phyloP scores from a whole-genome alignment of 2,113 vertebrate species.

The Microtus pennsylvanicus region DNA sequence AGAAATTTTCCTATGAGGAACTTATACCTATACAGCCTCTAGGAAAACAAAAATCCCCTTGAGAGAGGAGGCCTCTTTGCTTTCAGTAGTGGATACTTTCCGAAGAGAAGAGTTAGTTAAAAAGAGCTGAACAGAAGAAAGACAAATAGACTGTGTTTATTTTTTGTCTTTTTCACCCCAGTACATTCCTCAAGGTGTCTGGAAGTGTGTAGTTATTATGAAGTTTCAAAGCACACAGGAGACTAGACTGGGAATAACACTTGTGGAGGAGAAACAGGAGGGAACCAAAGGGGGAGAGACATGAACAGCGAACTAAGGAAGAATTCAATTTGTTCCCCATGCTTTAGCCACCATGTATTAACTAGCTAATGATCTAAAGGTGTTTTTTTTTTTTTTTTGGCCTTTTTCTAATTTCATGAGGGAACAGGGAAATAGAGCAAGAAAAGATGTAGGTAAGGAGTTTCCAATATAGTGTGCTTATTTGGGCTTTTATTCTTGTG shows the following conservation, averaged over 20 bases:
- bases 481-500: slow-evolving; percentile 35
- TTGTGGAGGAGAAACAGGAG: not conserved
- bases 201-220: not conserved
- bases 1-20: not conserved
- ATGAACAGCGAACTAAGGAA: not conserved
- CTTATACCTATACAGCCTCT: not conserved
- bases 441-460: not conserved
- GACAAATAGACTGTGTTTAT: not conserved
- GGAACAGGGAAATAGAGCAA: not conserved
- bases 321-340: not conserved
- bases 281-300: not conserved
- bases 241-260: not conserved
- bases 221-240: not conserved
- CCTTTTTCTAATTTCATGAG: not conserved
- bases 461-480: not conserved
- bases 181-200: not conserved
- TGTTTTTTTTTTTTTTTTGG: not conserved
- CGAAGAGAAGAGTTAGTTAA: slow-evolving; percentile 21
- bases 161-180: slow-evolving; percentile 19
- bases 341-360: not conserved
- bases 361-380: not conserved
- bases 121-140: slow-evolving; percentile 40
- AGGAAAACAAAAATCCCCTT: not conserved
- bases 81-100: not conserved
- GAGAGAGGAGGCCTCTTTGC: not conserved